phyloP scores from a whole-genome alignment of 2,113 vertebrate species.

The Hucho hucho region DNA sequence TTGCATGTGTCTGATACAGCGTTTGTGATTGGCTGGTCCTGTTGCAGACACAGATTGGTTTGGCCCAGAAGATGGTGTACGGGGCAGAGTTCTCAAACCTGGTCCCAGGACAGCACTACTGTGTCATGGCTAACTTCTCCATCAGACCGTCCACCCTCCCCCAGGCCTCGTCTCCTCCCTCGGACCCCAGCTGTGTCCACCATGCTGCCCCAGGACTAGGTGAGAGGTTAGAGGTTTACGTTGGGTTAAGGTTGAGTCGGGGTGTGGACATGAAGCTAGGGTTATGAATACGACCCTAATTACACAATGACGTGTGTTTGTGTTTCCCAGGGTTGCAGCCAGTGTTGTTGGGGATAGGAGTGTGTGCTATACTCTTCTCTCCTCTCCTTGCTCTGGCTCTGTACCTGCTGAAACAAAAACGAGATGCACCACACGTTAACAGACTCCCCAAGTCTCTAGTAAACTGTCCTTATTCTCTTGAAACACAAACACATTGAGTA shows the following conservation, averaged over 20 bases:
- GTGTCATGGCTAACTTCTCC: slow-evolving; percentile 67
- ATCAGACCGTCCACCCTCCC: slow-evolving; percentile 46
- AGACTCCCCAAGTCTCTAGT: slow-evolving; percentile 58
- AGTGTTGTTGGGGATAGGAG: slow-evolving; percentile 14
- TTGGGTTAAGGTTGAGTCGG: too few species aligned
- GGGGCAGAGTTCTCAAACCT: slow-evolving; percentile 50
- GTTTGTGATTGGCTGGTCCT: not conserved
- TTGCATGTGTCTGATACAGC: not conserved
- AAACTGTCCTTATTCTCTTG: not conserved
- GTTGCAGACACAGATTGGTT: slow-evolving; percentile 45
- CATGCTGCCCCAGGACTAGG: slow-evolving; percentile 30
- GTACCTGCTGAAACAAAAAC: slow-evolving; percentile 30
- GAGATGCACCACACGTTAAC: not conserved
- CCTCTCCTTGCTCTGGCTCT: slow-evolving; percentile 31
- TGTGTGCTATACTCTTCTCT: slow-evolving; percentile 40
- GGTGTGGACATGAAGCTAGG: too few species aligned
- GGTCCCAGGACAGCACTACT: slow-evolving; percentile 61
- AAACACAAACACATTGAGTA: not conserved
- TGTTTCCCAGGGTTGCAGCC: slow-evolving; percentile 43
- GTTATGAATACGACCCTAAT: too few species aligned
- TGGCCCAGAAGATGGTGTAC: slow-evolving; percentile 27
- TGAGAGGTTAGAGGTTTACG: slow-evolving; percentile 9
- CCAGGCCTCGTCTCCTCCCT: slow-evolving; percentile 52
- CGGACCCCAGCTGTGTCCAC: slow-evolving; percentile 55
- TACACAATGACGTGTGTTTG: not conserved